phyloP scores from a whole-genome alignment of 2,113 vertebrate species.

The Felis chaus region DNA sequence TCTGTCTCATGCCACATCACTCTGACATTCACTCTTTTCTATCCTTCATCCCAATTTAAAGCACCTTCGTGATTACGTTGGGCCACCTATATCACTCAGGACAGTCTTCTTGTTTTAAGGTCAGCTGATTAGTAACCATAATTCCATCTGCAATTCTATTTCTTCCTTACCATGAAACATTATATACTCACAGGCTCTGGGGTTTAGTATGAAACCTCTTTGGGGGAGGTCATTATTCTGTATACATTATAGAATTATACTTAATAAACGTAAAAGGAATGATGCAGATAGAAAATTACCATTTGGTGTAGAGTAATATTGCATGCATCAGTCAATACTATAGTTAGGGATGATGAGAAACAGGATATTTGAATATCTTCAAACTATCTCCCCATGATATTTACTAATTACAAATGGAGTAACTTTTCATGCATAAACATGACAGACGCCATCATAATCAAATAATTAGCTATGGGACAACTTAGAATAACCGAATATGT shows the following conservation, averaged over 20 bases:
- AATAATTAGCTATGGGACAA: not conserved
- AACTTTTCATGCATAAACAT: not conserved
- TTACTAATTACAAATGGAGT: not conserved
- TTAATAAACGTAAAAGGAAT: slow-evolving; percentile 8
- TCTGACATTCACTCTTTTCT: not conserved
- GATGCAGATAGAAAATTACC: not conserved
- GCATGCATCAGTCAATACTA: not conserved
- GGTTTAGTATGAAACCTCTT: not conserved
- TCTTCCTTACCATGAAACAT: not conserved
- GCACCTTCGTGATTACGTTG: not conserved
- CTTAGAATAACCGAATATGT: not conserved
- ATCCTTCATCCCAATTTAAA: not conserved
- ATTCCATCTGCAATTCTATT: not conserved
- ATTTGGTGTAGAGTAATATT: not conserved
- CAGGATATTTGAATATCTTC: not conserved
- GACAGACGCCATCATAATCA: not conserved
- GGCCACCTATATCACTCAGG: not conserved
- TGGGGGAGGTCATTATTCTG: not conserved
- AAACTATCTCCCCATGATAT: not conserved
- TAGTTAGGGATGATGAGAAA: not conserved
- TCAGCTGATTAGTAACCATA: not conserved
- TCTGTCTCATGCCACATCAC: not conserved
- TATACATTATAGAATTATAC: not conserved
- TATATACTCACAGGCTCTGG: not conserved
- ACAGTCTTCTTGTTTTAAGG: not conserved